Base-by-base conservation (phyloP, 2,113 vertebrate species). In the Nycticorax nycticorax region DNA sequence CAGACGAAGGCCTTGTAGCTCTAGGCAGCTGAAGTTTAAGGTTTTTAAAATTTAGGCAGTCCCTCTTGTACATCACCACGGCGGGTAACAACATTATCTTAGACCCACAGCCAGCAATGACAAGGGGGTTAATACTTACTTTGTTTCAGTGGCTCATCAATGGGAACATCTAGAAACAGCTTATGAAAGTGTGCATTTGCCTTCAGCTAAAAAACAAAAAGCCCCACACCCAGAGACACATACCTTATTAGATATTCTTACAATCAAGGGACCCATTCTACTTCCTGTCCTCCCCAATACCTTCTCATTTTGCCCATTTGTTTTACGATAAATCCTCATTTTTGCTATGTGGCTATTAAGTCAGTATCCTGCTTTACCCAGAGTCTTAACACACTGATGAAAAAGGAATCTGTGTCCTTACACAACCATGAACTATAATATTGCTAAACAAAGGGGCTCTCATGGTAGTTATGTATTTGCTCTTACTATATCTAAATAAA, bases 141-240 rank as follows among this genome's bases (percentile, higher is more conserved):
- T 97, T 99, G 99, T 83, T 97, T 98, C 95, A 99, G 97, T 15
- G 98, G 98, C 45, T 99, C 99, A 48, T 99, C 99, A 66, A 97
- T 98, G 69, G 99, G 98, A 97, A 99, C 98, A 88, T 99, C 98
- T 96, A 99, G 98, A 93, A 99, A 99, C 96, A 99, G 94, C 98
- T 99, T 99, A 98, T 99, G 99, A 96, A 99, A 99, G 67, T 99
- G 99, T 95, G 98, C 97, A 71, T 99, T 99, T 77, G 98, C 98
- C 97, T 99, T 99, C 24, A 99, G 97, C 99, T 99, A 90, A 79
- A 98, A 97, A 94, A 96, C 77, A 95, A 96, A 55, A 92, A 93
- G 89, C 41, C 84, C 77, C 30, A 93, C 64, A 69, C 66, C 22
- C 88, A 41, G 66, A 50, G 69, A 96, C 20, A 96, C 13, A 87